A percentile compares a stretch with the other conserved stretches of the same genome.
phyloP scores from a whole-genome alignment of 2,888 invertebrate genomes.

The Malacosoma neustria region DNA sequence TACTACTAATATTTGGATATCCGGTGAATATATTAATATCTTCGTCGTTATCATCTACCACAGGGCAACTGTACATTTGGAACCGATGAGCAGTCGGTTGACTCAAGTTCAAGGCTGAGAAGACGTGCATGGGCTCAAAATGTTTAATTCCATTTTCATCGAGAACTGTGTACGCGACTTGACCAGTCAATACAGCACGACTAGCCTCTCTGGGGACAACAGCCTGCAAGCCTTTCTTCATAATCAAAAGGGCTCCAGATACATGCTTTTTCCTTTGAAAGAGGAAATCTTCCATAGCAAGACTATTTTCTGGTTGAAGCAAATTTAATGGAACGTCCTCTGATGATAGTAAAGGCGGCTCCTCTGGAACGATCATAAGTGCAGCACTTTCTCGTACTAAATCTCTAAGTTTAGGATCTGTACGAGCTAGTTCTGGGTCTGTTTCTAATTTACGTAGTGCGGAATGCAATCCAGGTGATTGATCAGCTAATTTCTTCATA shows the following conservation, averaged over 20 bases:
- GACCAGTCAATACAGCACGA: constrained; percentile 81
- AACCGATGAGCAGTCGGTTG: constrained; percentile 79
- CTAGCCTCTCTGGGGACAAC: constrained; percentile 86
- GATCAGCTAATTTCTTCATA: constrained; percentile 81
- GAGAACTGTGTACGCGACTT: constrained; percentile 83
- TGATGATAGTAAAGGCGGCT: constrained; percentile 76
- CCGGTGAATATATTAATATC: constrained; percentile 60
- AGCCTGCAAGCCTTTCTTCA: constrained; percentile 83
- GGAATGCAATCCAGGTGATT: constrained; percentile 76
- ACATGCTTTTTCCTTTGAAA: constrained; percentile 73
- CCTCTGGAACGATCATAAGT: constrained; percentile 79
- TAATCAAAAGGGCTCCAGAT: constrained; percentile 78
- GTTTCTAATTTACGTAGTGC: constrained; percentile 78
- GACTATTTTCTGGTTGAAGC: constrained; percentile 79
- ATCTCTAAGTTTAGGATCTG: constrained; percentile 80
- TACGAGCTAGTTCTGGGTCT: constrained; percentile 79
- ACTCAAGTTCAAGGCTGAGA: constrained; percentile 80
- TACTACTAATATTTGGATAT: constrained; percentile 63
- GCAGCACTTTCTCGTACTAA: constrained; percentile 83
- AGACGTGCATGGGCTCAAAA: constrained; percentile 84
- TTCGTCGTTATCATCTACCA: constrained; percentile 69
- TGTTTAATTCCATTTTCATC: constrained; percentile 85
- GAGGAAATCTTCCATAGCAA: constrained; percentile 86
- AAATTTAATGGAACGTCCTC: constrained; percentile 81
- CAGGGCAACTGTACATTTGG: constrained; percentile 78